phyloP scores from a whole-genome alignment of 1,140 invertebrate species.

The Drosophila ironensis region DNA sequence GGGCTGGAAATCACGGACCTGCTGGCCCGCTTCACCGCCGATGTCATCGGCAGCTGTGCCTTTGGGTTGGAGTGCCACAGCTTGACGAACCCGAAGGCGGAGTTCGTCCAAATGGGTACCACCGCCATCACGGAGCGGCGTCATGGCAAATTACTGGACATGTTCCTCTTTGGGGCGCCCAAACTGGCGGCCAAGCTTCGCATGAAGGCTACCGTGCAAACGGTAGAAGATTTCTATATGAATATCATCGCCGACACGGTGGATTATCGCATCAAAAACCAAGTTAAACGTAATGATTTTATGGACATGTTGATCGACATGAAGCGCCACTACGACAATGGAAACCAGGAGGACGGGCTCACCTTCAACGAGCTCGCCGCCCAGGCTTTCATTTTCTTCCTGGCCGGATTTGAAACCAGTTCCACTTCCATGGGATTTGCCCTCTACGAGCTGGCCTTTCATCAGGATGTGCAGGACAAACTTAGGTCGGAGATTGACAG shows the following conservation, averaged over 20 bases:
- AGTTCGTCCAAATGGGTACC: slow-evolving; percentile 81
- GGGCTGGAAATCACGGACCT: slow-evolving; percentile 52
- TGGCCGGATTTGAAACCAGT: slow-evolving; percentile 86
- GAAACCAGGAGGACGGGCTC: slow-evolving; percentile 25
- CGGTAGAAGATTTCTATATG: slow-evolving; percentile 82
- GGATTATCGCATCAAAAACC: slow-evolving; percentile 50
- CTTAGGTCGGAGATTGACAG: slow-evolving; percentile 81
- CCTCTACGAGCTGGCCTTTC: slow-evolving; percentile 83
- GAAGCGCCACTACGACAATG: slow-evolving; percentile 53
- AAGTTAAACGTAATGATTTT: slow-evolving; percentile 58
- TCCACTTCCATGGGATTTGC: slow-evolving; percentile 83
- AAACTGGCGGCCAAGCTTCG: slow-evolving; percentile 25
- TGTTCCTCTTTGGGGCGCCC: slow-evolving; percentile 37
- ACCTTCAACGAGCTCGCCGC: slow-evolving; percentile 66
- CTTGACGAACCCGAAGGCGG: slow-evolving; percentile 81
- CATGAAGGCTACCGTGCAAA: slow-evolving; percentile 59
- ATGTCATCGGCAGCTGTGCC: slow-evolving; percentile 84
- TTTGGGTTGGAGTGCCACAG: slow-evolving; percentile 86
- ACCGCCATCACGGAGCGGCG: slow-evolving; percentile 16
- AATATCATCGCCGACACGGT: slow-evolving; percentile 61
- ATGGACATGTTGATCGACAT: slow-evolving; percentile 84
- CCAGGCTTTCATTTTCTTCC: slow-evolving; percentile 83
- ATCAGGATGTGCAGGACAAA: slow-evolving; percentile 83
- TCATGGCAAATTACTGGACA: slow-evolving; percentile 7
- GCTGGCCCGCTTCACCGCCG: slow-evolving; percentile 66